phyloP scores from a whole-genome alignment of 1,140 invertebrate genomes.

The Drosophila orena region DNA sequence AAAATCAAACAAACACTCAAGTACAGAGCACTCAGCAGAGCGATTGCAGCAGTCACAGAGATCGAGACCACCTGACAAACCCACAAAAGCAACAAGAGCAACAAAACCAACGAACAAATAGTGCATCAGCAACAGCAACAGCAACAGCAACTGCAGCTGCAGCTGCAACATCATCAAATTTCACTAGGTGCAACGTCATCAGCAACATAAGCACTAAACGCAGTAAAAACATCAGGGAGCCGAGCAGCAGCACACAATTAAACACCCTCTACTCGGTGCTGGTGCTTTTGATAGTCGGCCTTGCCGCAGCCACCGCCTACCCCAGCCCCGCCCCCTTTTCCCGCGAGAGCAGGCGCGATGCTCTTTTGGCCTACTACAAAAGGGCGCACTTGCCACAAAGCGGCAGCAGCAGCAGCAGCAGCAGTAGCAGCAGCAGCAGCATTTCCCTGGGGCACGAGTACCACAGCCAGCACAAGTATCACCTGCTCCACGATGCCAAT shows the following conservation, averaged over 20 bases:
- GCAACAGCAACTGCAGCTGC: slow-evolving; percentile 14
- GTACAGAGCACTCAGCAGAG: slow-evolving; percentile 34
- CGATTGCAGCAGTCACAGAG: slow-evolving; percentile 54
- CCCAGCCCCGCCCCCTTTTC: slow-evolving; percentile 15
- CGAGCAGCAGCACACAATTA: slow-evolving; percentile 28
- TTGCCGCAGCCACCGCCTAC: slow-evolving; percentile 35
- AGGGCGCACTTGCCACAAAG: slow-evolving; percentile 65
- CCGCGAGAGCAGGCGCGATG: slow-evolving; percentile 58
- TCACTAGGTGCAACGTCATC: slow-evolving; percentile 25
- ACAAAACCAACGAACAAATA: slow-evolving; percentile 67
- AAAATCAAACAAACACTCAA: slow-evolving; percentile 76
- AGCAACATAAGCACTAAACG: slow-evolving; percentile 27
- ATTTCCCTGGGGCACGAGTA: slow-evolving; percentile 37
- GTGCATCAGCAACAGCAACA: slow-evolving; percentile 16
- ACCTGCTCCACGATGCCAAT: slow-evolving; percentile 43
- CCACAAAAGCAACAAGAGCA: slow-evolving; percentile 40
- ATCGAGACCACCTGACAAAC: slow-evolving; percentile 76
- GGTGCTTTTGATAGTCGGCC: slow-evolving; percentile 46
- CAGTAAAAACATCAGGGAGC: slow-evolving; percentile 23
- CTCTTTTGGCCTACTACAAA: slow-evolving; percentile 73
- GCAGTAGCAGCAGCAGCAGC: not conserved
- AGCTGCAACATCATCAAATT: slow-evolving; percentile 3
- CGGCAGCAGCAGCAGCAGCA: not conserved
- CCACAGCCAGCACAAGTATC: slow-evolving; percentile 29
- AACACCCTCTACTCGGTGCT: slow-evolving; percentile 55